A percentile compares a stretch with the other conserved stretches of the same genome.
These are phyloP conservation scores for Hypotaenidia philippensis DNA, from an alignment of 2,797 vertebrate genomes.

Conservation along the genomic window DNA sequence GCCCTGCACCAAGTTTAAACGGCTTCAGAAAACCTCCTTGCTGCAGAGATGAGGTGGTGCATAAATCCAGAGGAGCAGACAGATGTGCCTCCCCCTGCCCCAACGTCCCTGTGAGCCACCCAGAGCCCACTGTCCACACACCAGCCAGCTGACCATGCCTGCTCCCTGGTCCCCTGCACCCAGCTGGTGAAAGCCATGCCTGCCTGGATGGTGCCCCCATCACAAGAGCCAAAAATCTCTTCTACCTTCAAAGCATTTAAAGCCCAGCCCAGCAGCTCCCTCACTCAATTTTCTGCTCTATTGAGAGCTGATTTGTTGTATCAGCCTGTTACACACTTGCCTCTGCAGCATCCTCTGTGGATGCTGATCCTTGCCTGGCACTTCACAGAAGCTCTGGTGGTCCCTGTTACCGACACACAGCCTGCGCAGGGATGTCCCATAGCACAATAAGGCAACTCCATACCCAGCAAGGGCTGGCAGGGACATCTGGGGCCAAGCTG, in stretches of 20 bases:
- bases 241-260: background rate
- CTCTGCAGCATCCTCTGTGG: background rate
- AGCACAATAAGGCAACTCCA: background rate
- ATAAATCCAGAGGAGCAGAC: background rate
- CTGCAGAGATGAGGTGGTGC: background rate
- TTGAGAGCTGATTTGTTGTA: background rate
- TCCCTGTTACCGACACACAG: background rate
- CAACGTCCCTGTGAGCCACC: rapidly evolving
- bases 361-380: rapidly evolving
- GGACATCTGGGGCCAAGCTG: background rate
- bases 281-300: background rate
- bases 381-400: background rate
- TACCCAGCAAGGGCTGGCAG: background rate
- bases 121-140: background rate
- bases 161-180: no score
- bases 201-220: background rate
- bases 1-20: background rate
- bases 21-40: background rate
- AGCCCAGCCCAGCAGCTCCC: background rate
- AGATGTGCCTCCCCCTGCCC: rapidly evolving
- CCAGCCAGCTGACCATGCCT: no score
- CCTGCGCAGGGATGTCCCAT: rapidly evolving
- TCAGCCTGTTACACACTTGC: rapidly evolving
- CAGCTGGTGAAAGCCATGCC: background rate
- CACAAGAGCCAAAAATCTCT: background rate